A percentile compares a stretch with the other conserved stretches of the same genome.
These are phyloP conservation scores for Gastrophysa polygoni DNA, from an alignment of 2,888 invertebrate species.

Conservation along the genomic window DNA sequence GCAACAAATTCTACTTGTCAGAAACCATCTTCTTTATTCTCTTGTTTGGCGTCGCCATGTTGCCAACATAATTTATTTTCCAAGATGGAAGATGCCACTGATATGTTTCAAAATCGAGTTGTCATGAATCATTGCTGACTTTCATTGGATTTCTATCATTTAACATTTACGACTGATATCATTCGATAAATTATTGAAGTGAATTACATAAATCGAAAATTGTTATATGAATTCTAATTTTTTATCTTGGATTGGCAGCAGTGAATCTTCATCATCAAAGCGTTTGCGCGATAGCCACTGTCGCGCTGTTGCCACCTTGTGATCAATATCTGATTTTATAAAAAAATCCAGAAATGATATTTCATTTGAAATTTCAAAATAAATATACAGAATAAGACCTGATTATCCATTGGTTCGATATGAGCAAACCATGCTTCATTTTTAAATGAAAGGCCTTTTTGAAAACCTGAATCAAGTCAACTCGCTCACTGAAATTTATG, in stretches of 20 bases:
- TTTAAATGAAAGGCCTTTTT: too few relatives aligned
- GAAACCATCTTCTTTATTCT: constrained; percentile 56
- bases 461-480: too few relatives aligned
- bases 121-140: background rate
- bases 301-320: background rate
- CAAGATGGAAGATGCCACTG: constrained; percentile 18
- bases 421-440: too few relatives aligned
- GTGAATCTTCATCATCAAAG: background rate
- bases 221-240: background rate
- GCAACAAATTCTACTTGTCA: constrained; percentile 54
- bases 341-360: too few relatives aligned
- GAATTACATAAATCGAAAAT: too few relatives aligned
- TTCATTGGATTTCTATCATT: background rate
- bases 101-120: background rate
- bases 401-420: too few relatives aligned
- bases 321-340: too few relatives aligned
- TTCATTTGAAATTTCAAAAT: too few relatives aligned
- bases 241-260: constrained; percentile 8
- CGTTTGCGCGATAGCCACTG: background rate
- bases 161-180: too few relatives aligned
- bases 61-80: constrained; percentile 46
- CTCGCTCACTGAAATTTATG: too few relatives aligned
- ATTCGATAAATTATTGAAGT: too few relatives aligned
- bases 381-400: too few relatives aligned
- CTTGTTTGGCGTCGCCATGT: constrained; percentile 55